Evolutionary conservation across 2,797 vertebrate species (phyloP).

Genomic region (Rhinatrema bivittatum): DNA sequence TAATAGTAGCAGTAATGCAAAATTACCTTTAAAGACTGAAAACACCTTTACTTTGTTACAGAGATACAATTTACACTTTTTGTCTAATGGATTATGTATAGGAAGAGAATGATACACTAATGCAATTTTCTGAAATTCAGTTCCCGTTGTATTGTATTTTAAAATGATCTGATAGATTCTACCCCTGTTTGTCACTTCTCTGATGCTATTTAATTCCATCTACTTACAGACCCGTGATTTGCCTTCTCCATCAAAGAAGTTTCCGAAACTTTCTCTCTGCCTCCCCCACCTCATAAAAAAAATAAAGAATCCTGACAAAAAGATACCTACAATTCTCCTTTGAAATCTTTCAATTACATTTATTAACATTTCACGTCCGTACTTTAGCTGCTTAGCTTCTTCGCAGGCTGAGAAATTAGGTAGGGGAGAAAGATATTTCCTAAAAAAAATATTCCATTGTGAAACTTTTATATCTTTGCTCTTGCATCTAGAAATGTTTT

Average conservation of each 20-base stretch:
- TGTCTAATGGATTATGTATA: slow-evolving; percentile 66
- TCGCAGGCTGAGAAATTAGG: slow-evolving; percentile 33
- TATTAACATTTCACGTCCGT: slow-evolving; percentile 45
- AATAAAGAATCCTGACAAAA: slow-evolving; percentile 55
- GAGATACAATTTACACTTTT: slow-evolving; percentile 71
- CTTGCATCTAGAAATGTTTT: slow-evolving; percentile 29
- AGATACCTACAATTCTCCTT: slow-evolving; percentile 54
- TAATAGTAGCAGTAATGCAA: slow-evolving; percentile 95
- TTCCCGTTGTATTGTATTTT: slow-evolving; percentile 58
- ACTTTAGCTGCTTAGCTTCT: slow-evolving; percentile 32
- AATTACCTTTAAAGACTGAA: slow-evolving; percentile 92
- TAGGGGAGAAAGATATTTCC: slow-evolving; percentile 39
- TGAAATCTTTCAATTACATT: slow-evolving; percentile 60
- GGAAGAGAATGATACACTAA: slow-evolving; percentile 73
- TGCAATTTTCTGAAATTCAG: slow-evolving; percentile 74
- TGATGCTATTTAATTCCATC: slow-evolving; percentile 59
- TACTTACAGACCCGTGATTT: slow-evolving; percentile 56
- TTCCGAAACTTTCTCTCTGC: slow-evolving; percentile 50
- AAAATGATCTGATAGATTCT: slow-evolving; percentile 63
- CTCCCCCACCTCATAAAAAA: slow-evolving; percentile 9
- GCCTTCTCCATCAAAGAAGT: slow-evolving; percentile 64
- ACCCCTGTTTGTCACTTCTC: slow-evolving; percentile 62
- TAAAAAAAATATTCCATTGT: slow-evolving; percentile 42
- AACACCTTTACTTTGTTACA: slow-evolving; percentile 80
- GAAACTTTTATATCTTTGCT: slow-evolving; percentile 42